Conservation (phyloP, 2,113 vertebrate genomes). For the Melanerpes formicivorus region DNA sequence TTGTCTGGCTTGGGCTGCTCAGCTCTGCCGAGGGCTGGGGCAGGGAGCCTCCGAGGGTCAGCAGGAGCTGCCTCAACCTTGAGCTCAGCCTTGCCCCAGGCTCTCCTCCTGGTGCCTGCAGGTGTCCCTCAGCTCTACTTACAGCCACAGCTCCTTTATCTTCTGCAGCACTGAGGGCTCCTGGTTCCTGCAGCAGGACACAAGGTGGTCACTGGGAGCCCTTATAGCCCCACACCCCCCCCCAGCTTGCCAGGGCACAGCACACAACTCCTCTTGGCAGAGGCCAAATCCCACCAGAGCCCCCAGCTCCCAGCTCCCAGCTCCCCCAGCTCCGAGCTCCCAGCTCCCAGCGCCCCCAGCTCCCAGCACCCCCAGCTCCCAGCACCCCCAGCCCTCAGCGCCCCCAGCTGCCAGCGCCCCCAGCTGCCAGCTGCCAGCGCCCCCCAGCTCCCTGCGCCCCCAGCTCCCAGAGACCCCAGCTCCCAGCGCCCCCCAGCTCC, state of each 20-base stretch:
- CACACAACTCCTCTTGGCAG: background rate
- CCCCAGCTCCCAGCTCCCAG: background rate
- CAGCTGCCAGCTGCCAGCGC: too few relatives aligned
- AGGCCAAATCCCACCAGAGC: background rate
- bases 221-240: background rate
- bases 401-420: too few relatives aligned
- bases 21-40: background rate
- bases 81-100: background rate
- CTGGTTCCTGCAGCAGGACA: conserved; percentile 41
- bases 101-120: too few relatives aligned
- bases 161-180: conserved; percentile 51
- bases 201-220: background rate
- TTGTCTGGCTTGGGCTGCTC: background rate
- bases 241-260: background rate
- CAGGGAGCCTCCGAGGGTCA: background rate
- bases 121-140: background rate
- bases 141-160: conserved; percentile 67
- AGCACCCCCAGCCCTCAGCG: too few relatives aligned
- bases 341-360: too few relatives aligned
- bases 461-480: too few relatives aligned
- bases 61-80: background rate
- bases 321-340: too few relatives aligned
- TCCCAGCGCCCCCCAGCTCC: too few relatives aligned
- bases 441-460: too few relatives aligned
- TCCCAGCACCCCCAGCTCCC: too few relatives aligned